Conservation (phyloP, 2,797 vertebrate genomes). For the Morelia viridis region DNA sequence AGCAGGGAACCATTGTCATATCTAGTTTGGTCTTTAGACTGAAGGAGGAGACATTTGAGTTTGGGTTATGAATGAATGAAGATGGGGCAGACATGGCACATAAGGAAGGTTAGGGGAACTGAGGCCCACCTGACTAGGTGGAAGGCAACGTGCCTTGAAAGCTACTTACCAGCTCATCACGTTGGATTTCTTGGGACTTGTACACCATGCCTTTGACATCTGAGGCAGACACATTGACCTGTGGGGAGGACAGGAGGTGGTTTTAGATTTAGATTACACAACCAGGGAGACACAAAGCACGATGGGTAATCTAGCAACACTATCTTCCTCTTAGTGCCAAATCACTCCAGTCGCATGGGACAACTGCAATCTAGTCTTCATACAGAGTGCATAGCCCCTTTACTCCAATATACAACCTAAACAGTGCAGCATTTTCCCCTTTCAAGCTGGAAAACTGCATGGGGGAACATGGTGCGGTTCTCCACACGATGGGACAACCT, state of each 20-base stretch:
- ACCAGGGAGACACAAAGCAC: not conserved
- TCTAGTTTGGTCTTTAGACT: not conserved
- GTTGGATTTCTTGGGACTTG: conserved; percentile 86
- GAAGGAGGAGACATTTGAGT: too few species aligned
- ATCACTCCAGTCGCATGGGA: not conserved
- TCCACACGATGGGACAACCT: not conserved
- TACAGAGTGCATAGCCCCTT: not conserved
- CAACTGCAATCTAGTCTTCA: not conserved
- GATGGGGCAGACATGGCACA: not conserved
- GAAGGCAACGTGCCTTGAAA: not conserved
- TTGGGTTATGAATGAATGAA: not conserved
- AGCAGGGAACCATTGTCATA: not conserved
- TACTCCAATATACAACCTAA: not conserved
- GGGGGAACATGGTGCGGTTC: not conserved
- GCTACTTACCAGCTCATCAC: conserved; percentile 85
- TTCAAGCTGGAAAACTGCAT: not conserved
- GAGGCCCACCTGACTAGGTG: conserved; percentile 17
- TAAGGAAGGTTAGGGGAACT: not conserved
- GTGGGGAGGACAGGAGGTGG: not conserved
- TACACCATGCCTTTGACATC: conserved; percentile 85
- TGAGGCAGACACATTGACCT: conserved; percentile 82
- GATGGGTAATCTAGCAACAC: not conserved
- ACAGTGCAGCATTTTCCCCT: not conserved
- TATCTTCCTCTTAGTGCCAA: not conserved
- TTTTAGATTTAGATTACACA: not conserved